phyloP scores from a whole-genome alignment of 2,888 invertebrate species.

The Eupithecia insigniata region DNA sequence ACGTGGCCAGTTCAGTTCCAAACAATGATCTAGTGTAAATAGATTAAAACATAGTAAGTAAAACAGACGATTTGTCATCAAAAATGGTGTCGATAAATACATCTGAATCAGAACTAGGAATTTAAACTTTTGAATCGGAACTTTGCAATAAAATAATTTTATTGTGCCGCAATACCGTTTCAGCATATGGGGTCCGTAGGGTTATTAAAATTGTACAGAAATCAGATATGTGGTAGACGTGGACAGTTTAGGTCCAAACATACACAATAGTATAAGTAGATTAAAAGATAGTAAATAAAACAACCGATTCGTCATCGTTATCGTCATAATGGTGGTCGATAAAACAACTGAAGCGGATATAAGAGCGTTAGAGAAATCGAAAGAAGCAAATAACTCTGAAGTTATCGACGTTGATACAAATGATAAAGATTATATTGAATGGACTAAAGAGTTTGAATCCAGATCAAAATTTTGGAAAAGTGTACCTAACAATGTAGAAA shows the following conservation, averaged over 20 bases:
- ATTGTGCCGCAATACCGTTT: too few species aligned
- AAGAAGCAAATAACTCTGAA: constrained; percentile 22
- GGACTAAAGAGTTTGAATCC: constrained; percentile 65
- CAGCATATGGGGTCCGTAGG: too few species aligned
- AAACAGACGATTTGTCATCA: background rate
- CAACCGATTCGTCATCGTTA: background rate
- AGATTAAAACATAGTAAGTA: background rate
- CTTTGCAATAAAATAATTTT: too few species aligned
- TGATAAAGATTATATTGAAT: constrained; percentile 12
- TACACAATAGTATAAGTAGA: background rate
- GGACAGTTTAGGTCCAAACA: background rate
- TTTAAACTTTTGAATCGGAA: too few species aligned
- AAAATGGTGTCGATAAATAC: constrained; percentile 15
- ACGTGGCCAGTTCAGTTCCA: too few species aligned
- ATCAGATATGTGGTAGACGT: background rate
- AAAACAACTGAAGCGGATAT: background rate
- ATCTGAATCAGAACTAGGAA: background rate
- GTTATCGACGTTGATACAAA: background rate
- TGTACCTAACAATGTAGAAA: constrained; percentile 15
- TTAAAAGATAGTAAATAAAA: background rate
- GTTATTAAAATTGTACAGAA: too few species aligned
- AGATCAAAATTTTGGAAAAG: constrained; percentile 66
- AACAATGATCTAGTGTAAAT: too few species aligned
- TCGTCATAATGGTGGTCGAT: constrained; percentile 12
- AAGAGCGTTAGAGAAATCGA: constrained; percentile 16